Conservation (phyloP, 2,888 invertebrate species). For the Aspidiotus destructor region DNA sequence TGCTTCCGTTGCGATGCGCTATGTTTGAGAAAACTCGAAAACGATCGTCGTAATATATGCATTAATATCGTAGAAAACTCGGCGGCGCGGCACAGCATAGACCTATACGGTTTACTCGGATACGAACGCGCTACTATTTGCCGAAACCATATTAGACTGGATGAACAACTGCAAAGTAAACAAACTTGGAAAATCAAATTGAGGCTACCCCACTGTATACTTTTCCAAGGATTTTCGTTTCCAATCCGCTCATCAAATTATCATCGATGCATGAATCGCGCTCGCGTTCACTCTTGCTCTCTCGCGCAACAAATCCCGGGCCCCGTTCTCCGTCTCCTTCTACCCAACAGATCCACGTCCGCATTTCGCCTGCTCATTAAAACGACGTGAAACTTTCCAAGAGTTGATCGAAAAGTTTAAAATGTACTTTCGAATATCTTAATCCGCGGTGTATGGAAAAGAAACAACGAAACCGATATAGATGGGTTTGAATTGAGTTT, state of each 20-base stretch:
- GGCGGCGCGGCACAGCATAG: background rate
- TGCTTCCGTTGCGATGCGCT: too few species aligned
- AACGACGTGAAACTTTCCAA: conserved; percentile 8
- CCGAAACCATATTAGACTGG: conserved; percentile 24
- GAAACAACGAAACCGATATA: background rate
- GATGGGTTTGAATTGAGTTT: background rate
- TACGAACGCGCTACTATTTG: conserved; percentile 14
- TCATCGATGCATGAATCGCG: conserved; percentile 26
- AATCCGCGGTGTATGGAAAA: background rate
- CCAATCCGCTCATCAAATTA: conserved; percentile 32
- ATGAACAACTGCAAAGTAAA: conserved; percentile 30
- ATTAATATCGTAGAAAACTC: background rate
- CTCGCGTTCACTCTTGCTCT: background rate
- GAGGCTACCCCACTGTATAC: conserved; percentile 29
- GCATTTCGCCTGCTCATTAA: conserved; percentile 9
- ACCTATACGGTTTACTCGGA: conserved; percentile 11
- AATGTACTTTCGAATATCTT: conserved; percentile 4
- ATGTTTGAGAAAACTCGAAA: background rate
- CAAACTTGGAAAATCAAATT: conserved; percentile 30
- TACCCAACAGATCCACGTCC: background rate
- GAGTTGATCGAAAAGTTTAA: background rate
- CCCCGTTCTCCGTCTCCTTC: background rate
- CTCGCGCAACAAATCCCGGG: background rate
- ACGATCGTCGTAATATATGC: background rate
- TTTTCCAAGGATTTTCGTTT: conserved; percentile 25